phyloP scores from a whole-genome alignment of 1,140 invertebrate genomes.

The Drosophila bifasciata region DNA sequence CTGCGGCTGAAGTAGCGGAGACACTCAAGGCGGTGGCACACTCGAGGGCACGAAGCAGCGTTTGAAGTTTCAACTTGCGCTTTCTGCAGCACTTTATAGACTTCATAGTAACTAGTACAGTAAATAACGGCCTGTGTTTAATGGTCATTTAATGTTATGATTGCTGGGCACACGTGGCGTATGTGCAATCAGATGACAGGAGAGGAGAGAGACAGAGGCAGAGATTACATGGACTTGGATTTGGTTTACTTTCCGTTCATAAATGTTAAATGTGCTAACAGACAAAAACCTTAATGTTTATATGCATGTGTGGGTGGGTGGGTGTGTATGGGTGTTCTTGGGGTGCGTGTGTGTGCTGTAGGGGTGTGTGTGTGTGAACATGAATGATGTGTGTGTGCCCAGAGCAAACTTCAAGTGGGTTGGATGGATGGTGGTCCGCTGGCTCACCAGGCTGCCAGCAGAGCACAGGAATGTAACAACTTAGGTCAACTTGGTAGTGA shows the following conservation, averaged over 20 bases:
- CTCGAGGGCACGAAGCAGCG: background rate
- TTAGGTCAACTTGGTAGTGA: conserved; percentile 33
- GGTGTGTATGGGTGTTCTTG: background rate
- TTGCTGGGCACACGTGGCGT: conserved; percentile 44
- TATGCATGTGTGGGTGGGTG: background rate
- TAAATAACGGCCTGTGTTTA: conserved; percentile 26
- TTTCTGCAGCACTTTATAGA: conserved; percentile 29
- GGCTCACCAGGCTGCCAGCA: conserved; percentile 18
- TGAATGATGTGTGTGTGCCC: conserved; percentile 26
- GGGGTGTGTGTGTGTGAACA: background rate
- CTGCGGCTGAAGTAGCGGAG: too few species aligned
- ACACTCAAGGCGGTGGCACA: too few species aligned
- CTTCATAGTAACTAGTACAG: too few species aligned
- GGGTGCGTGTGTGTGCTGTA: background rate
- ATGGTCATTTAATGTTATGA: conserved; percentile 47
- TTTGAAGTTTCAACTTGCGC: conserved; percentile 44
- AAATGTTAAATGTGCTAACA: conserved; percentile 22
- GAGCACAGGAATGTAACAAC: conserved; percentile 35
- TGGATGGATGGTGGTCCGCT: too few species aligned
- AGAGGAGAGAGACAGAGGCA: conserved; percentile 35
- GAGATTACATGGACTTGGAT: conserved; percentile 44
- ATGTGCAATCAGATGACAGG: conserved; percentile 53
- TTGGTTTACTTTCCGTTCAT: conserved; percentile 34
- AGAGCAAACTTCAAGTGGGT: conserved; percentile 25
- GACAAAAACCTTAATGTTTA: too few species aligned